Evolutionary conservation across 2,888 invertebrate species (phyloP), one percentile per base, ranked within the genome.

Genomic region (Ophion obscuratus): DNA sequence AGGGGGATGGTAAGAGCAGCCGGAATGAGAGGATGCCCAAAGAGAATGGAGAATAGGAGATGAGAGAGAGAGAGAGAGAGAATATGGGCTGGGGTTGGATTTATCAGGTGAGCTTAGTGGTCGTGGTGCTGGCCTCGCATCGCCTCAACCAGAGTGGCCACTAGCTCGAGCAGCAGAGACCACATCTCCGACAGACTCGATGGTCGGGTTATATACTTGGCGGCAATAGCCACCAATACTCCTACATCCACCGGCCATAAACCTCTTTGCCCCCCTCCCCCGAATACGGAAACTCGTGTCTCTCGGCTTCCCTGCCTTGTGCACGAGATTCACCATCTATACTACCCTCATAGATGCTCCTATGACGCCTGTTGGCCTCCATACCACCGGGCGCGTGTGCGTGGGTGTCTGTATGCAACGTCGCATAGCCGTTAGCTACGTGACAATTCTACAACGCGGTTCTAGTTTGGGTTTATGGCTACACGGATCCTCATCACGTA

Each of bases 21-120:
- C 44, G 57, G 76, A 59, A 53, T 6, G 53, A 73, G 81, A 47
- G 80, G 66, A 71, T 40, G 27, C 61, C 36, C 64, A 74, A 62
- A 67, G 71, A 70, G 77, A 70, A 74, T 61, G 36, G 70, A 47
- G 61, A 71, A 81, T 40, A 61, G 70, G 61, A 36, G 80, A 53
- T 62, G 76, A 83, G 73, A 70, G 70, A 61, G 80, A 79, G 80
- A 76, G 73, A 78, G 83, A 73, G 81, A 85, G 88, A 90, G 91
- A 90, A 88, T 89, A 85, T 74, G 74, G 59, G 31, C 20, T 20
- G 59, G 75, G 67, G 62, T 68, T 67, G 91, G 92, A 92, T 92
- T 90, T 90, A 92, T 92, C 93, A 92, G 93, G 92, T 92, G 93
- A 92, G 92, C 92, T 94, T 93, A 93, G 93, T 90, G 94, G 93